Evolutionary conservation across 2,797 vertebrate genomes (phyloP), one percentile per base, ranked within the genome.

Genomic region (Periophthalmus magnuspinnatus): DNA sequence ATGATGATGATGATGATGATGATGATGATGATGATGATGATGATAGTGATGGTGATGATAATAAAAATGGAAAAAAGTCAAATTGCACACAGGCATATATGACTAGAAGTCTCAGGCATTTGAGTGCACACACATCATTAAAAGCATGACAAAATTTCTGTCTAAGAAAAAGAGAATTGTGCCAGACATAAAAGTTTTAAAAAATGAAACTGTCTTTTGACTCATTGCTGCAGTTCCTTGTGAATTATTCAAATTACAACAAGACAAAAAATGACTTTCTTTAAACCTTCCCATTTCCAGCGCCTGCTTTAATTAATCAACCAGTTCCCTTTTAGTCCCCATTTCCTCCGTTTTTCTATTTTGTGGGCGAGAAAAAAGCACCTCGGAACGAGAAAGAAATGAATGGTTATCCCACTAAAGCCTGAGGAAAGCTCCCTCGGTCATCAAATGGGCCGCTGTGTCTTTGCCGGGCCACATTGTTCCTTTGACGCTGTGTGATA

Each of bases 251-350:
- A 59, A 75, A 48, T 75, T 73, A 69, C 72, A 76, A 79, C 58
- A 54, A 66, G 33, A 54, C 5, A 54, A 66, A 66, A 50, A 36
- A 22, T 6, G 36, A 50, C 72, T 81, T 81, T 81, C 79, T 62
- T 64, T 32, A 88, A 89, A 78, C 55, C n/a, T 65, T 65, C 67
- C 60, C 13, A 75, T 78, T 66, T 88, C 66, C 77, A 79, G 69
- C 77, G 59, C 69, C 82, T 82, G 78, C 80, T 73, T 78, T 81
- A 88, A 89, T 90, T 89, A 86, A 89, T 90, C 87, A 86, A 61
- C 41, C 48, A 36, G 52, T 58, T 76, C 34, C 65, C 72, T 81
- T 89, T 72, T 50, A 71, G 48, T 66, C 75, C 70, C 11, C 0
- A 6, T 80, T 78, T 65, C 65, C 55, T 71, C 65, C 78, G 72